Evolutionary conservation across 2,888 invertebrate genomes (phyloP), one percentile per base, ranked within the genome.

Genomic region (Acrobasis suavella): DNA sequence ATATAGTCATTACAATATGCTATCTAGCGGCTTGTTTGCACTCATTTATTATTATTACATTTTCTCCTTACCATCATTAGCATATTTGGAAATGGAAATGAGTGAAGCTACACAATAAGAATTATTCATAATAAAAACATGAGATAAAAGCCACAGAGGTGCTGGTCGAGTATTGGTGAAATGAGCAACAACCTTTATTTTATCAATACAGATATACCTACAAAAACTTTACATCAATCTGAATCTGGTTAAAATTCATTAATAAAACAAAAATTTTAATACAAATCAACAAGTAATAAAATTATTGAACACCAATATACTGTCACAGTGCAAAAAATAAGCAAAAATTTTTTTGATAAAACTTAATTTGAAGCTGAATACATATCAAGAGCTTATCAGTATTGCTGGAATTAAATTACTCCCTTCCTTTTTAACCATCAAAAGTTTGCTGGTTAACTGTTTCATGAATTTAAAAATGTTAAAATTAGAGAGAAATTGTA

Each of bases 231-330:
- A 61, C 38, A 15, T 61, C 58, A 59, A 54, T 59, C 78, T 75
- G 76, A 79, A 80, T 75, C 72, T 75, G 72, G 72, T 69, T 68
- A 67, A 74, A 80, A 82, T 74, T 72, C 32, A 74, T 75, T 73
- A 81, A 84, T 79, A 83, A 76, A 79, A 82, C 77, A 84, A 83
- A 76, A 77, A 80, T 76, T 82, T 76, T 76, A 74, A 81, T 82
- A 79, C 73, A 74, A 66, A 69, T 72, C 67, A 74, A 76, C 78
- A 72, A 64, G 63, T 64, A 49, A 70, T 70, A 71, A 69, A 70
- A 70, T 67, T 66, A 70, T 67, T 67, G 60, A 67, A 65, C 65
- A 67, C 66, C 63, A 68, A 71, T 67, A 60, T 61, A 52, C 65
- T 64, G 62, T 64, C 62, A 66, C 64, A 63, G 70, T 69, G 69